Base-by-base conservation (phyloP, 2,113 vertebrate species). In the Cyprinus carpio region DNA sequence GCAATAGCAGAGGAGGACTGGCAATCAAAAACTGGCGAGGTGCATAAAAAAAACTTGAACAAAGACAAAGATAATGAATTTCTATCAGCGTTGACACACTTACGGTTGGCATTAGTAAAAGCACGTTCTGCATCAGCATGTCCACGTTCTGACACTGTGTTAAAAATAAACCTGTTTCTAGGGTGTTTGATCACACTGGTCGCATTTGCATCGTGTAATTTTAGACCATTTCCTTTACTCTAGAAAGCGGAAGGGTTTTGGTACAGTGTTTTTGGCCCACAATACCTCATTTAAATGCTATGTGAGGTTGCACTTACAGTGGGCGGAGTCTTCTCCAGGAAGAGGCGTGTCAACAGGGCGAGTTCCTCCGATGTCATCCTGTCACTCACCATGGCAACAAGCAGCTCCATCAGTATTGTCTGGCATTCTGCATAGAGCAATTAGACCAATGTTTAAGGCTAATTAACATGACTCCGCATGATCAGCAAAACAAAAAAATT, bases 321-420 rank as follows among this genome's bases (percentile, higher is more conserved):
- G 83, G 97, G 97, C 79, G 96, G 96, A 31, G 95, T 95, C 92
- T 97, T 96, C 92, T 98, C 98, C 93, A 99, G 92, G 94, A 99
- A 99, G 90, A 97, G 92, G 85, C 95, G 95, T 82, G 99, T 92
- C 90, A 99, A 92, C 87, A 98, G 95, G 79, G 94, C 93, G 79
- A 99, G 92, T 74, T 99, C 98, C 90, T 99, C 97, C 10, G 98
- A 96, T 87, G 94, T 96, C 20, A 95, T 97, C 88, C 90, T 95
- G 88, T 95, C 95, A 89, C 95, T 97, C 95, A 98, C 96, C 95
- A 99, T 94, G 89, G 96, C 95, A 83, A 98, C 96, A 85, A 99
- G 91, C 72, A 99, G 95, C 88, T 99, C 96, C 91, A 99, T 94
- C 84, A 99, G 90, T 78, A 97, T 93, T 69, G 88, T 86, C 91